Evolutionary conservation across 1,140 invertebrate species (phyloP).

Genomic region (Pollicipes pollicipes): DNA sequence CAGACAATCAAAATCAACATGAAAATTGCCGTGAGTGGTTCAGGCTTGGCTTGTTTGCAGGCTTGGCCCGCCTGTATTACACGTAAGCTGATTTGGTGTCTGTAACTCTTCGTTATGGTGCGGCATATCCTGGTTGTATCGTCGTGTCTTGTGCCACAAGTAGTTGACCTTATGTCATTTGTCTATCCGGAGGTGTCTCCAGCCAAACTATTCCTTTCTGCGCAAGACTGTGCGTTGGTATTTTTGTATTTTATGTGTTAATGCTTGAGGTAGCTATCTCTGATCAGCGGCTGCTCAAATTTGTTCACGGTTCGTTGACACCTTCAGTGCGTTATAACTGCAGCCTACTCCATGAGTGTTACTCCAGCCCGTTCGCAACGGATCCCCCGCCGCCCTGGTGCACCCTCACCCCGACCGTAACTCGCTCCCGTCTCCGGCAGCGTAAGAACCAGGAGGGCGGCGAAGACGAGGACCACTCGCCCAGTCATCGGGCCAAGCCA

Average conservation of each 20-base stretch:
- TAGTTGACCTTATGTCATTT: no score
- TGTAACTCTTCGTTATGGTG: no score
- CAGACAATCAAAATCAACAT: conserved; percentile 98
- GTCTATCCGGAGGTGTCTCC: conserved; percentile 8
- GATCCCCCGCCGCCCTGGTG: background rate
- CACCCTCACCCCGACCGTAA: no score
- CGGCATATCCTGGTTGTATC: no score
- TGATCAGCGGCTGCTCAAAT: no score
- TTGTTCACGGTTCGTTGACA: no score
- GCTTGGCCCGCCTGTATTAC: conserved; percentile 7
- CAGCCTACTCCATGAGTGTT: conserved; percentile 10
- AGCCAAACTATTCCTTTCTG: background rate
- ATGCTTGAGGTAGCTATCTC: no score
- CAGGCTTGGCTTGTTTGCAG: conserved; percentile 9
- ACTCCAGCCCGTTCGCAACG: conserved; percentile 6
- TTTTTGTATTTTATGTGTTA: conserved; percentile 9
- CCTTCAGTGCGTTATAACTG: no score
- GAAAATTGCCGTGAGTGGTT: conserved; percentile 73
- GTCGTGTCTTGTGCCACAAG: no score
- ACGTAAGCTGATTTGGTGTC: no score
- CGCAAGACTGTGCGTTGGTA: conserved; percentile 1
- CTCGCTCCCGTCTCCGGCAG: conserved; percentile 32
- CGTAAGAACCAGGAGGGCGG: conserved; percentile 62
- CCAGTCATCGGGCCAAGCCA: conserved; percentile 37
- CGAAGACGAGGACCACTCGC: no score